Evolutionary conservation across 2,888 invertebrate genomes (phyloP), one percentile per base, ranked within the genome.

Genomic region (Leucophenga maculata): DNA sequence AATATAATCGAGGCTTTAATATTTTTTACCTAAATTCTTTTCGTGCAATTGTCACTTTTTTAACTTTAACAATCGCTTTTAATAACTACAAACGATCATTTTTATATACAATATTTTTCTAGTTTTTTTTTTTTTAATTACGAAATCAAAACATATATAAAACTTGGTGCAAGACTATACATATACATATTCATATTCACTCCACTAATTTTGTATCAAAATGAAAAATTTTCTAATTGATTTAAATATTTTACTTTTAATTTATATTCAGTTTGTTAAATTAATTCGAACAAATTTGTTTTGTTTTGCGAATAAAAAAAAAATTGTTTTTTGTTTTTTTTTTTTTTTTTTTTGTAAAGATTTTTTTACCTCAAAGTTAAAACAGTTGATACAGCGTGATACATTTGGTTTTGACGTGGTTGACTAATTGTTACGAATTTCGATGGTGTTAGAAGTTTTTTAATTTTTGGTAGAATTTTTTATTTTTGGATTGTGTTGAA

Each of bases 301-400:
- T 39, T 39, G 39, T 39, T 39, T 57, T 13, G 57, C n/a, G 18
- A n/a, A 55, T n/a, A 55, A 55, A 22, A 55, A 55, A 55, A 54
- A 54, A 20, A 54, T 54, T 54, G 54, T 9, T 55, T 64, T 70
- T 69, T 72, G 11, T 39, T 66, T 71, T 68, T 59, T 65, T 18
- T 55, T 65, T 31, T 57, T 13, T 18, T 20, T 46, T 55, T 39
- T 52, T 26, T 73, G 77, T 69, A 72, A 31, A 48, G 73, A 78
- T 79, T 84, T 72, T 78, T 81, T 93, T 94, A 95, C 95, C 94
- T 94, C 94, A 96, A 94, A 87, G 95, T 94, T 91, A 96, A 95
- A 89, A 96, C 95, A 90, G 96, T 95, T 84, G 95, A 96, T 89
- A 96, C 96, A 89, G 96, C 96, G 92, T 95, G 95, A 93, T 95